phyloP scores from a whole-genome alignment of 2,888 invertebrate genomes.

The Phengaris alcon region DNA sequence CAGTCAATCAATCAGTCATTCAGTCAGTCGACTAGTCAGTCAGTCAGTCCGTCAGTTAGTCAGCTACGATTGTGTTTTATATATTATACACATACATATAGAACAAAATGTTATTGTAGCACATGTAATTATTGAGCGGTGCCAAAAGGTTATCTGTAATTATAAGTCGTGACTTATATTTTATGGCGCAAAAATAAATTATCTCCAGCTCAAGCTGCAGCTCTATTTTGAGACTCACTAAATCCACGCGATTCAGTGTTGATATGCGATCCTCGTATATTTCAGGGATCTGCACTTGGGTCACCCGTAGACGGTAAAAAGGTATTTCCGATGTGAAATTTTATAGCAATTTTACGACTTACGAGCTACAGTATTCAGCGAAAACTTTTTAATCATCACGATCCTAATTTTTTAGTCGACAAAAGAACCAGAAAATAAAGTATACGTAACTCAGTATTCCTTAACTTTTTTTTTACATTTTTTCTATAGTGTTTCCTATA shows the following conservation, averaged over 20 bases:
- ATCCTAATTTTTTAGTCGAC: too few relatives aligned
- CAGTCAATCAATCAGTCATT: too few relatives aligned
- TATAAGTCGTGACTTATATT: conserved; percentile 7
- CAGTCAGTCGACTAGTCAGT: too few relatives aligned
- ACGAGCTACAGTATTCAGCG: too few relatives aligned
- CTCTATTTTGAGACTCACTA: neutral
- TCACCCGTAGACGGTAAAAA: neutral
- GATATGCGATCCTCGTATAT: neutral
- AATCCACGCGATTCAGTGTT: neutral
- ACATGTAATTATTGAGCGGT: conserved; percentile 12
- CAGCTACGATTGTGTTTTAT: too few relatives aligned
- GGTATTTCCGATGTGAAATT: neutral
- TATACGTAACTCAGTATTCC: too few relatives aligned
- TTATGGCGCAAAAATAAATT: conserved; percentile 26
- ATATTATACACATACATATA: neutral
- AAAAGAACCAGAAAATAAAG: too few relatives aligned
- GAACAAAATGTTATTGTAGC: conserved; percentile 13
- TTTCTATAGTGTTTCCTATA: too few relatives aligned
- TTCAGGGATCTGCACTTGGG: neutral
- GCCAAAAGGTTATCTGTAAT: conserved; percentile 23
- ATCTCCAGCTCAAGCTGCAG: neutral
- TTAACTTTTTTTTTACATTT: too few relatives aligned
- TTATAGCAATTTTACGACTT: neutral
- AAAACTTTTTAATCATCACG: too few relatives aligned
- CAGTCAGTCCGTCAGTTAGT: too few relatives aligned